Conservation (phyloP, 2,888 invertebrate genomes). For the Chelonus formosanus region DNA sequence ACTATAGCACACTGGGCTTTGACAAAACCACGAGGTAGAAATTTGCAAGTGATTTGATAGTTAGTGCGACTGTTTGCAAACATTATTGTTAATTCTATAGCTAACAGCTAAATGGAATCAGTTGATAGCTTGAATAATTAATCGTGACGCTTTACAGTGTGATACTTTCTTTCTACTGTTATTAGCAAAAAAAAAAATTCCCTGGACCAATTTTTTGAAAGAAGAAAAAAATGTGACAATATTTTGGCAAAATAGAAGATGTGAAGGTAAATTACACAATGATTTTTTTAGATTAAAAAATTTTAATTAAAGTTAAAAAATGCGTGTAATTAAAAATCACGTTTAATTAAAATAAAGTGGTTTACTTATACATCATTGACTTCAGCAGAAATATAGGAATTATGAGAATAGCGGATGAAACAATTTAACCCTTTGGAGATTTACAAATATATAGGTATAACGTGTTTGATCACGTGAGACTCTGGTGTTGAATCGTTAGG, state of each 20-base stretch:
- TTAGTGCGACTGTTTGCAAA: slow-evolving; percentile 51
- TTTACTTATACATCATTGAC: too few relatives aligned
- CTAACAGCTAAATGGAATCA: slow-evolving; percentile 28
- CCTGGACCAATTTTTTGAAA: too few relatives aligned
- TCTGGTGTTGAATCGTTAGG: slow-evolving; percentile 10
- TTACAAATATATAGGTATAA: background rate
- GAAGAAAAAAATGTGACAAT: slow-evolving; percentile 18
- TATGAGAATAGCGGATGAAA: too few relatives aligned
- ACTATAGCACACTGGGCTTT: slow-evolving; percentile 1
- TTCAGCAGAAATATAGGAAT: too few relatives aligned
- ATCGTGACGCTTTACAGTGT: slow-evolving; percentile 1
- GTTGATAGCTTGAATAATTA: background rate
- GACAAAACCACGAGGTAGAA: slow-evolving; percentile 5
- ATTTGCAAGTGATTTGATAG: slow-evolving; percentile 4
- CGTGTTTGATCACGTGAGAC: slow-evolving; percentile 29
- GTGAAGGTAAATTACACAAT: too few relatives aligned
- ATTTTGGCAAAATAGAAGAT: too few relatives aligned
- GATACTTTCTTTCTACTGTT: background rate
- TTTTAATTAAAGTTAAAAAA: too few relatives aligned
- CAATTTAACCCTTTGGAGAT: too few relatives aligned
- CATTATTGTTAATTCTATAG: slow-evolving; percentile 57
- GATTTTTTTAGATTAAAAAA: too few relatives aligned
- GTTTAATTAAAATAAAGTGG: too few relatives aligned
- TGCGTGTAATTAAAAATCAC: too few relatives aligned
- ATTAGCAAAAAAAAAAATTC: too few relatives aligned